These are phyloP conservation scores for Urophycis tenuis DNA, from an alignment of 2,797 vertebrate species.

Conservation along the genomic window DNA sequence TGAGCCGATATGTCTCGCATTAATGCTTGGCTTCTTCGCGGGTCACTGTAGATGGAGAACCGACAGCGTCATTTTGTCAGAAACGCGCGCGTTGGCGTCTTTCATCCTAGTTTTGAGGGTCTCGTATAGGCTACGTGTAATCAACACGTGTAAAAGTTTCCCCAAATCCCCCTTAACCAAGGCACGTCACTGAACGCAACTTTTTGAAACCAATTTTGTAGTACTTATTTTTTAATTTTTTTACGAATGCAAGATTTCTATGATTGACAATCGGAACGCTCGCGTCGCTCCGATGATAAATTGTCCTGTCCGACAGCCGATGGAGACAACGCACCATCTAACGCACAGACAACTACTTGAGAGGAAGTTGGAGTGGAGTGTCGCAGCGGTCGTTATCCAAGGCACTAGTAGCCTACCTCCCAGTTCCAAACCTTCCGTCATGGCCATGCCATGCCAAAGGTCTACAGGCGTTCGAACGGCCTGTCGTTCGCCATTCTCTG, in stretches of 20 bases:
- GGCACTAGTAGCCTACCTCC: neutral
- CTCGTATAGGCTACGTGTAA: neutral
- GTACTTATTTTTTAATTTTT: too few species aligned
- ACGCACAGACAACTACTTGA: neutral
- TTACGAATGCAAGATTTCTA: neutral
- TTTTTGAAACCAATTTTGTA: too few species aligned
- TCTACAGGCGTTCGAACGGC: neutral
- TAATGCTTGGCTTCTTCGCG: neutral
- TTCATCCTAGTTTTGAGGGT: neutral
- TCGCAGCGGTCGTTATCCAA: neutral
- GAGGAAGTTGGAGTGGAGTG: neutral
- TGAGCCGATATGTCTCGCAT: neutral
- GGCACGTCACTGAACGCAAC: too few species aligned
- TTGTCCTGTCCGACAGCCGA: neutral
- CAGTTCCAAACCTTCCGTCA: neutral
- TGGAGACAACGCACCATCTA: neutral
- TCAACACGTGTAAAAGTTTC: constrained; percentile 4
- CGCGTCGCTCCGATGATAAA: neutral
- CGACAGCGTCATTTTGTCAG: neutral
- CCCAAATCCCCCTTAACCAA: neutral
- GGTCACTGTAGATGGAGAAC: neutral
- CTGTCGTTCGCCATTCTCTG: constrained; percentile 29
- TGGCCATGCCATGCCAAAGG: neutral
- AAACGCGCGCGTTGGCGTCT: neutral
- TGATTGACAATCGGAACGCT: neutral